Conservation (phyloP, 2,888 invertebrate genomes). For the Alsophila aescularia region DNA sequence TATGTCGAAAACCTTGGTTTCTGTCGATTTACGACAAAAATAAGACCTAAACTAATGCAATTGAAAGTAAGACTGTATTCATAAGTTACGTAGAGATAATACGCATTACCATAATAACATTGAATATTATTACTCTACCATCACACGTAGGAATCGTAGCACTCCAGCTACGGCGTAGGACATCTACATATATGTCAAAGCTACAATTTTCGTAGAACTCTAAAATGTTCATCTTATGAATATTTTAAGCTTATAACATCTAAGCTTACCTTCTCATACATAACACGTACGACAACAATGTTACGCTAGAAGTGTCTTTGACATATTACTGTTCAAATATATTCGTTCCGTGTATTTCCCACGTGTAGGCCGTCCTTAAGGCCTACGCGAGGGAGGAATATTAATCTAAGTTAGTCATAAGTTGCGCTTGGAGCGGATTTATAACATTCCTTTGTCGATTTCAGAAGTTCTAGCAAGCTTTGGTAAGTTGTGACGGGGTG, state of each 20-base stretch:
- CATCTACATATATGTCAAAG: too few species aligned
- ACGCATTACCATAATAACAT: too few species aligned
- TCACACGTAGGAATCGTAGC: too few species aligned
- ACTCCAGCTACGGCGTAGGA: too few species aligned
- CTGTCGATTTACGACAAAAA: too few species aligned
- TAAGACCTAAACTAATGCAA: too few species aligned
- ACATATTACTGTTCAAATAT: constrained; percentile 17
- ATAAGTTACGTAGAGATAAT: too few species aligned
- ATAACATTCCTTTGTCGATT: constrained; percentile 19
- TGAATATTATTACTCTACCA: too few species aligned
- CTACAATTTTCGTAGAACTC: background rate
- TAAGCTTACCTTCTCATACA: background rate
- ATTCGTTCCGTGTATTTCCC: constrained; percentile 18
- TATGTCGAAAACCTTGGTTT: too few species aligned
- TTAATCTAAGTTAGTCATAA: constrained; percentile 19
- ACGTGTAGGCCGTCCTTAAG: constrained; percentile 1
- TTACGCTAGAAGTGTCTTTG: constrained; percentile 14
- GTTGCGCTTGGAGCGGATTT: constrained; percentile 5
- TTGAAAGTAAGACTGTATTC: too few species aligned
- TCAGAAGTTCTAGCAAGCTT: constrained; percentile 1
- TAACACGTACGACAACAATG: background rate
- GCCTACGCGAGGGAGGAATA: constrained; percentile 11
- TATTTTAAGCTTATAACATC: background rate
- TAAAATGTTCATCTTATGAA: background rate
- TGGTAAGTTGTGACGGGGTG: constrained; percentile 1